Percentiles rank a stretch among this genome's conserved stretches.
phyloP scores from a whole-genome alignment of 2,888 invertebrate species.

The Eupeodes latifasciatus region DNA sequence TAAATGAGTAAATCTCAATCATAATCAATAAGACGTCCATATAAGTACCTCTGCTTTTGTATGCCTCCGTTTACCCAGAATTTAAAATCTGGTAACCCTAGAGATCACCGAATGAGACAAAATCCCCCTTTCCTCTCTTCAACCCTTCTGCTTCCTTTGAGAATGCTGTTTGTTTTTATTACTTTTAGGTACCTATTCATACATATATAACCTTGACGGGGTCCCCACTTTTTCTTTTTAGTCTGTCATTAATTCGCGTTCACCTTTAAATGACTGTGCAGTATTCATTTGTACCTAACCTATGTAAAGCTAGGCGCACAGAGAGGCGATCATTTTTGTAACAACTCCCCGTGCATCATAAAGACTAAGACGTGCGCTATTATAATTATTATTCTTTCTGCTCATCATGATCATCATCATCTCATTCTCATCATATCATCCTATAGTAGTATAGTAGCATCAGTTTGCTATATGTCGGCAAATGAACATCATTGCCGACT shows the following conservation, averaged over 20 bases:
- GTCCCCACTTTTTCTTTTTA: conserved; percentile 5
- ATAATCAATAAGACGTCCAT: no score
- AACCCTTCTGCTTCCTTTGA: background rate
- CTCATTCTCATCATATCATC: background rate
- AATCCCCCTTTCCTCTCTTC: background rate
- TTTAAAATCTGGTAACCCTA: background rate
- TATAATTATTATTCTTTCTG: conserved; percentile 62
- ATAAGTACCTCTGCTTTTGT: no score
- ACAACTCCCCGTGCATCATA: conserved; percentile 18
- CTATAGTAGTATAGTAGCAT: background rate
- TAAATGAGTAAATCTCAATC: no score
- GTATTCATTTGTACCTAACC: background rate
- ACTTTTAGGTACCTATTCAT: no score
- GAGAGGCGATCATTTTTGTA: conserved; percentile 12
- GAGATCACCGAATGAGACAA: background rate
- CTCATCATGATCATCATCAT: conserved; percentile 57
- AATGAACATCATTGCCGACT: conserved; percentile 17
- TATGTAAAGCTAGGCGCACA: background rate
- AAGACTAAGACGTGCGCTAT: conserved; percentile 30
- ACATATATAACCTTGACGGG: background rate
- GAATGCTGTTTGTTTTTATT: background rate
- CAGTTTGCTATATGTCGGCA: conserved; percentile 40
- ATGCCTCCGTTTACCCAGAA: background rate
- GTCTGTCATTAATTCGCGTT: conserved; percentile 24
- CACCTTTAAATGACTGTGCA: conserved; percentile 44